Evolutionary conservation across 2,113 vertebrate genomes (phyloP), one percentile per base, ranked within the genome.

Genomic region (Pluvianellus socialis): DNA sequence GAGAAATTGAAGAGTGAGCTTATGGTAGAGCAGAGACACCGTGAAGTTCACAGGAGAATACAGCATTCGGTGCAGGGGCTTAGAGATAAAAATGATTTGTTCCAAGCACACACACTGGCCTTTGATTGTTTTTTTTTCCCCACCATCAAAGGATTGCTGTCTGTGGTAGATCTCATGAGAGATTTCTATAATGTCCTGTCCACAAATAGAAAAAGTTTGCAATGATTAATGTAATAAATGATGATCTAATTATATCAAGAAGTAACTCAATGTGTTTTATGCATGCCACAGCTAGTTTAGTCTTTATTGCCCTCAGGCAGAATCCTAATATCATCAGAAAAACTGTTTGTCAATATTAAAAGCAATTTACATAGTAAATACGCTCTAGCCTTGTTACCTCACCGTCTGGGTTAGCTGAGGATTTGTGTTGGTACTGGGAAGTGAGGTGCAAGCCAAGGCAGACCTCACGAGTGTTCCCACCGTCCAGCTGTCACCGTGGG

Each of bases 311-410:
- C 90, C 58, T 97, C 56, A 93, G 81, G 83, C 90, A 98, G 77
- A 96, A 95, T 97, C 74, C 50, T 93, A 96, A 91, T 96, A 89
- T 91, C 80, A 75, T 96, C 92, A 94, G 72, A 96, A 96, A 95
- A 96, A 53, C 90, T 94, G 68, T 97, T 97, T 83, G 91, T 97
- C 97, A 97, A 96, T 97, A 96, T 96, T 87, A 97, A 85, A 88
- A 94, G 91, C 82, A 96, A 96, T 96, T 97, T 96, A 68, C 94
- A 84, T 91, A 95, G 85, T 93, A 95, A 97, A 83, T 77, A 74
- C 68, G 91, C 84, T 77, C 90, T 67, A 95, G 75, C 70, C 71
- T 81, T 76, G 85, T 94, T 94, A 74, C 85, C 79, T 87, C 65
- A 63, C 91, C 89, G 92, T 96, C 76, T 85, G 63, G 91, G 86